Evolutionary conservation across 2,113 vertebrate species (phyloP).

Genomic region (human (Homo sapiens)): GRCh38 chr17:18041001-18041500

Average conservation of each 20-base stretch:
- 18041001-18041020: not conserved
- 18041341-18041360: not conserved
- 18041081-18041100: not conserved
- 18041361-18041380: not conserved
- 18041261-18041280: not conserved
- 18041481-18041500: not conserved
- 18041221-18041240: not conserved
- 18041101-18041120: not conserved
- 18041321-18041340: not conserved
- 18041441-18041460: conserved; percentile 7
- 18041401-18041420: not conserved
- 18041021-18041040: not conserved
- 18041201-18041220: too few species aligned
- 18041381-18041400: not conserved
- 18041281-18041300: not conserved
- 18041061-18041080: not conserved
- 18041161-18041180: not conserved
- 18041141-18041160: not conserved
- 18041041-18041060: not conserved
- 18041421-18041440: not conserved
- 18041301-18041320: not conserved
- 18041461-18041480: not conserved
- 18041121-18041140: not conserved
- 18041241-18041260: not conserved
- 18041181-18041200: not conserved